phyloP scores from a whole-genome alignment of 2,797 vertebrate species.

The Sebastes taczanowskii region DNA sequence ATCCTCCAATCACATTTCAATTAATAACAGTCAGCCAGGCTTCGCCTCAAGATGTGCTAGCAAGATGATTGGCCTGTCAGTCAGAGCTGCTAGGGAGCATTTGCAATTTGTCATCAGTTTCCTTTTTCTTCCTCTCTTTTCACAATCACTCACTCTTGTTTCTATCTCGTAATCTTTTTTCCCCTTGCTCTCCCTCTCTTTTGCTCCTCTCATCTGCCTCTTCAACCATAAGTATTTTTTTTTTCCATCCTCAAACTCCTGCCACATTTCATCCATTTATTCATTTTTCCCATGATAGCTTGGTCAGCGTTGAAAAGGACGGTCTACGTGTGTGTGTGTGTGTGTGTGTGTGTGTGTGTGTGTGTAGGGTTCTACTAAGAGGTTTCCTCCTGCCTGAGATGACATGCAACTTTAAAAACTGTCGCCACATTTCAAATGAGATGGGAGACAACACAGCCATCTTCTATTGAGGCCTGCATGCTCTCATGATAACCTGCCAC shows the following conservation, averaged over 20 bases:
- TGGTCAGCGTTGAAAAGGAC: slow-evolving; percentile 39
- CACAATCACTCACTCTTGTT: slow-evolving; percentile 56
- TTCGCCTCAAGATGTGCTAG: slow-evolving; percentile 75
- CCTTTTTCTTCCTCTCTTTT: slow-evolving; percentile 33
- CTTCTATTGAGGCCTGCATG: slow-evolving; percentile 36
- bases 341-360: neutral
- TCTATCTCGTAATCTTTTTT: slow-evolving; percentile 43
- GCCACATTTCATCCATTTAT: slow-evolving; percentile 64
- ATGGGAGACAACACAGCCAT: slow-evolving; percentile 50
- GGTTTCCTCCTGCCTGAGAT: slow-evolving; percentile 45
- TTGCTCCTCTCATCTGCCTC: slow-evolving; percentile 29
- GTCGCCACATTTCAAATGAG: slow-evolving; percentile 64
- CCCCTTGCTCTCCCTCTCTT: neutral
- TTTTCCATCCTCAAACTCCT: slow-evolving; percentile 33
- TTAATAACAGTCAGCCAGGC: slow-evolving; percentile 82
- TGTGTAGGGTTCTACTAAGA: neutral
- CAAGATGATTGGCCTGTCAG: slow-evolving; percentile 83
- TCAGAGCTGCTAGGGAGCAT: slow-evolving; percentile 69
- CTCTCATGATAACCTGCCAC: slow-evolving; percentile 33
- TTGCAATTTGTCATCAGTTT: slow-evolving; percentile 67
- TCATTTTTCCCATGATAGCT: slow-evolving; percentile 53
- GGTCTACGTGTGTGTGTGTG: neutral
- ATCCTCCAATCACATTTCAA: slow-evolving; percentile 82
- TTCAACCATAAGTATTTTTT: slow-evolving; percentile 35
- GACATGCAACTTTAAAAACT: slow-evolving; percentile 62